Conservation (phyloP, 2,888 invertebrate species). For the Lochmaea capreae region DNA sequence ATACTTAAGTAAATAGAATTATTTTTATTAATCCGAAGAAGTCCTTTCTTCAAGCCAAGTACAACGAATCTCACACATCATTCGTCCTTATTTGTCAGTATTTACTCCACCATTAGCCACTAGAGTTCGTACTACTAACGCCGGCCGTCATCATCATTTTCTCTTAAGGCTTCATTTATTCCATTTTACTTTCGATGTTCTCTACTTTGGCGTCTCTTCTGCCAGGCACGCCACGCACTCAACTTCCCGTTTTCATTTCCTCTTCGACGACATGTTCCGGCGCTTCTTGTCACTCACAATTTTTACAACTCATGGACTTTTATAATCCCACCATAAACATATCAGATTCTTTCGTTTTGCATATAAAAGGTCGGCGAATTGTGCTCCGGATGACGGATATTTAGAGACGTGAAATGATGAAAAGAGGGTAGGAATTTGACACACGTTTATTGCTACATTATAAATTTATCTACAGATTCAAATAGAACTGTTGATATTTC, state of each 20-base stretch:
- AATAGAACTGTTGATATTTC: background rate
- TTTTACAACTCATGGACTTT: slow-evolving; percentile 67
- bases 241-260: slow-evolving; percentile 66
- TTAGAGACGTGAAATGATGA: slow-evolving; percentile 45
- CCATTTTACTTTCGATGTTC: slow-evolving; percentile 53
- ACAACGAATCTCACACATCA: slow-evolving; percentile 28
- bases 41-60: too few relatives aligned
- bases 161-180: slow-evolving; percentile 66
- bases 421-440: slow-evolving; percentile 21
- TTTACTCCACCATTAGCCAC: slow-evolving; percentile 55
- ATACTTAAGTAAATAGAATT: too few relatives aligned
- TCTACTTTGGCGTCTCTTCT: slow-evolving; percentile 45
- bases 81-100: slow-evolving; percentile 56
- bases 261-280: slow-evolving; percentile 62
- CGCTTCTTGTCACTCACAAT: slow-evolving; percentile 66
- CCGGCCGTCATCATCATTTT: slow-evolving; percentile 65
- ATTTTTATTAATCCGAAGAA: too few relatives aligned
- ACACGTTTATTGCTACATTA: slow-evolving; percentile 10
- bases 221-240: slow-evolving; percentile 54
- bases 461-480: background rate
- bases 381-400: slow-evolving; percentile 61
- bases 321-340: slow-evolving; percentile 65
- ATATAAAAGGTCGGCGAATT: slow-evolving; percentile 63
- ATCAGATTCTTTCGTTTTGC: slow-evolving; percentile 63
- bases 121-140: slow-evolving; percentile 29